phyloP scores from a whole-genome alignment of 2,888 invertebrate genomes.

The Parnassius mnemosyne region DNA sequence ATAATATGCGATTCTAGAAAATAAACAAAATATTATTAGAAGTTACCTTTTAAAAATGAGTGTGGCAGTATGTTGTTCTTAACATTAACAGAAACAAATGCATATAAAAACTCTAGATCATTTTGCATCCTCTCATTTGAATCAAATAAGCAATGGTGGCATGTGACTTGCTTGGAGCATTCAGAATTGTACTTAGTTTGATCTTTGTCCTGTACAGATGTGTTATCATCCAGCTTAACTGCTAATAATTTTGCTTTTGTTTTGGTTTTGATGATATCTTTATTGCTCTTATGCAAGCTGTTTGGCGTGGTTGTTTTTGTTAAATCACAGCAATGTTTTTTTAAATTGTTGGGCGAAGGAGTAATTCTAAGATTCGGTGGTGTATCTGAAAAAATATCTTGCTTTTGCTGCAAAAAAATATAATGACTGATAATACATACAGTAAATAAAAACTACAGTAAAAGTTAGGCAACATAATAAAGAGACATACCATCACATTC shows the following conservation, averaged over 20 bases:
- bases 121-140: slow-evolving; percentile 31
- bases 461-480: not conserved
- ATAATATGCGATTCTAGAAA: no score
- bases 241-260: slow-evolving; percentile 22
- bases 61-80: slow-evolving; percentile 62
- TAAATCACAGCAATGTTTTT: slow-evolving; percentile 50
- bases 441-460: not conserved
- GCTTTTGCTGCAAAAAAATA: slow-evolving; percentile 59
- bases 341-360: slow-evolving; percentile 32
- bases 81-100: slow-evolving; percentile 66
- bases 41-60: slow-evolving; percentile 63
- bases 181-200: slow-evolving; percentile 7
- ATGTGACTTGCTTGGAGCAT: slow-evolving; percentile 15
- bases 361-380: slow-evolving; percentile 47
- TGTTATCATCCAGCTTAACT: not conserved
- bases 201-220: slow-evolving; percentile 2
- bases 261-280: slow-evolving; percentile 14
- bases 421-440: slow-evolving; percentile 2
- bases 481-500: slow-evolving; percentile 56
- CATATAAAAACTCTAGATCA: slow-evolving; percentile 62
- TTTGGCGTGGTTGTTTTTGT: slow-evolving; percentile 37
- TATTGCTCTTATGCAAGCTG: slow-evolving; percentile 23
- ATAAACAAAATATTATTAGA: not conserved
- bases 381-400: slow-evolving; percentile 63
- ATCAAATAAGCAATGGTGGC: slow-evolving; percentile 12